Base-by-base conservation (phyloP, 2,113 vertebrate species). In the Holacanthus passer region DNA sequence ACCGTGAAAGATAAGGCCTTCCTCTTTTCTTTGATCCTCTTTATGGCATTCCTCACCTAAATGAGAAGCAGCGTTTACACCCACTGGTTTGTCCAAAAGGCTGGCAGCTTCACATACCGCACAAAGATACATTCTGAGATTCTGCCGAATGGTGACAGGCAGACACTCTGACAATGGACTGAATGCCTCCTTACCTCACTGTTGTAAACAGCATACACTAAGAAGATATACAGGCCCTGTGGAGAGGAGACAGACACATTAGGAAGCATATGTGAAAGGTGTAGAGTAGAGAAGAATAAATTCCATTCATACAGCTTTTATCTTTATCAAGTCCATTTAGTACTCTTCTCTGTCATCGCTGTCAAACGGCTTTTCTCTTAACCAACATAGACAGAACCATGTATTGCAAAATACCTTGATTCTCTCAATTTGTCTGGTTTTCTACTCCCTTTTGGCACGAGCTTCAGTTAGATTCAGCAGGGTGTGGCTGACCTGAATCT, bases 211-310 rank as follows among this genome's bases (percentile, higher is more conserved):
- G 96, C 96, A 14, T 97, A 99, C 75, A 98, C 96, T 83, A 99
- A 91, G 95, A 99, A 98, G 82, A 98, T 98, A 71, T 97, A 98
- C 4, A 97, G 94, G 31, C 97, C 97, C 97, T 98, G 91, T 1
- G 80, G 84, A 93, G 85, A 89, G 78, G 81, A 87, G 17, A 88
- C 58, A 85, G 11, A 74, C 12, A 22, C 32, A 53, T 75, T 39
- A 48, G 39, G 35, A 59, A 60, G 29, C 14, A 12, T 3, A 41
- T n/a, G 27, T 13, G 1, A 50, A 41, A 62, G 27, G 14, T 12
- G 12, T 68, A 64, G 62, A 45, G 20, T 14, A 11, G 47, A 73
- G 10, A 75, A 79, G 43, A 77, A 67, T n/a, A 27, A 39, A 73
- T 37, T 56, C 6, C 29, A 78, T 79, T 82, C 70, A 79, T 47